Conservation (phyloP, 1,140 invertebrate genomes). For the Lepidurus packardi region DNA sequence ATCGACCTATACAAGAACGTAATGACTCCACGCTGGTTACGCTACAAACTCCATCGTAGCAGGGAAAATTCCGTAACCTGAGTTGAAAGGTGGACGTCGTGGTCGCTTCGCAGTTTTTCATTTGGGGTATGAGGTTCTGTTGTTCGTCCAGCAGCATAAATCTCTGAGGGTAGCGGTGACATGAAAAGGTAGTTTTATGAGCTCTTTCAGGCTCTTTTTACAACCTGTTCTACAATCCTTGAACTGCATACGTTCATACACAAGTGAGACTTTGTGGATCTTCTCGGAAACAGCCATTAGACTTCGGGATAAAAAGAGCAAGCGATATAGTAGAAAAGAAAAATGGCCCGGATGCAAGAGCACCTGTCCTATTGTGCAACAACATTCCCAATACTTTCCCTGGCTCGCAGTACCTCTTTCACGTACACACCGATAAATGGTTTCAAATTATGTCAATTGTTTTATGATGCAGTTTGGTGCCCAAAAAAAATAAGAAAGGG, state of each 20-base stretch:
- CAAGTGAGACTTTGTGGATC: slow-evolving; percentile 5
- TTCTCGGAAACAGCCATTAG: background rate
- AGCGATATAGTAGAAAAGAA: background rate
- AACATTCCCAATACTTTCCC: background rate
- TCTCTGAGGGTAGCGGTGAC: background rate
- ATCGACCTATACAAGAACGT: background rate
- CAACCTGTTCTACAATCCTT: background rate
- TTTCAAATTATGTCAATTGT: no score
- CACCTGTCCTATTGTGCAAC: slow-evolving; percentile 7
- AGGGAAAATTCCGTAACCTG: background rate
- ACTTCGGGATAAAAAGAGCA: background rate
- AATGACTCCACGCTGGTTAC: background rate
- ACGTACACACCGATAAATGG: background rate
- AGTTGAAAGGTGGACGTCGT: background rate
- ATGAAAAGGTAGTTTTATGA: slow-evolving; percentile 10
- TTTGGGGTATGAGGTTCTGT: background rate
- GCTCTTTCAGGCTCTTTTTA: slow-evolving; percentile 13
- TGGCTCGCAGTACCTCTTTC: background rate
- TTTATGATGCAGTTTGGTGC: no score
- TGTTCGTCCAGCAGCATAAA: slow-evolving; percentile 2
- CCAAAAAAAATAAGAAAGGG: no score
- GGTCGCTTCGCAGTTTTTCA: background rate
- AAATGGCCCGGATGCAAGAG: background rate
- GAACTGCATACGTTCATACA: background rate
- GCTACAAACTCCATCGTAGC: background rate